phyloP scores from a whole-genome alignment of 53 echinoderm and acorn worm genomes.

The Arbacia lixula region DNA sequence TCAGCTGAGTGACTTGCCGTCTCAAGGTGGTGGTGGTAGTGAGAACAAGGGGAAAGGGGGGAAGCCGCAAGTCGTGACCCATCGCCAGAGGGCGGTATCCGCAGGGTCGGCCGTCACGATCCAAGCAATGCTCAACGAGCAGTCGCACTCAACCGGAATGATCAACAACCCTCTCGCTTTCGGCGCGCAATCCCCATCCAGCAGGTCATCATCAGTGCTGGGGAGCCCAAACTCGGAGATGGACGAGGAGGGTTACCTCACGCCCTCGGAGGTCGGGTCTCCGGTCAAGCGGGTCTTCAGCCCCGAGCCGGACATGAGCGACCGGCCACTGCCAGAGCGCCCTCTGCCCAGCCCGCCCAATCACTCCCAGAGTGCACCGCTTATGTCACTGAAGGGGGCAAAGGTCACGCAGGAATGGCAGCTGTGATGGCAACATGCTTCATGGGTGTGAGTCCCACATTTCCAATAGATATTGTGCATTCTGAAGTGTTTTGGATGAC shows the following conservation, averaged over 20 bases:
- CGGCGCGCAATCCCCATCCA: background rate
- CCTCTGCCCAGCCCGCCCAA: conserved; percentile 43
- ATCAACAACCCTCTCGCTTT: conserved; percentile 27
- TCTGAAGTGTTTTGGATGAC: too few relatives aligned
- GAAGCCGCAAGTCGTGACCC: too few relatives aligned
- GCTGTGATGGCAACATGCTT: background rate
- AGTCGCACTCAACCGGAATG: conserved; percentile 22
- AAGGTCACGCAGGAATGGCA: conserved; percentile 36
- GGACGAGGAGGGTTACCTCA: conserved; percentile 41
- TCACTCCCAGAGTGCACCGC: conserved; percentile 58
- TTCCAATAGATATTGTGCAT: too few relatives aligned
- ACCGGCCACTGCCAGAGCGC: conserved; percentile 34
- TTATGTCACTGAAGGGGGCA: background rate
- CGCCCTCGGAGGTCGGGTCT: conserved; percentile 39
- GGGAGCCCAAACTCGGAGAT: background rate
- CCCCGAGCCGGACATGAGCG: conserved; percentile 33
- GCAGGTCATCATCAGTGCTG: background rate
- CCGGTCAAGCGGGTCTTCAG: conserved; percentile 18
- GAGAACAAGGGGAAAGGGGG: background rate
- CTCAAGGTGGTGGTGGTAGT: background rate
- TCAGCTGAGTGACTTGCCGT: conserved; percentile 24
- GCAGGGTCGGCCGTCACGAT: conserved; percentile 21
- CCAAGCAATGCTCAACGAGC: conserved; percentile 31
- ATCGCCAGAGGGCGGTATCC: conserved; percentile 33
- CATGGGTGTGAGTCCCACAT: too few relatives aligned